These are phyloP conservation scores for Allophyes oxyacanthae DNA, from an alignment of 2,888 invertebrate species.

Conservation along the genomic window DNA sequence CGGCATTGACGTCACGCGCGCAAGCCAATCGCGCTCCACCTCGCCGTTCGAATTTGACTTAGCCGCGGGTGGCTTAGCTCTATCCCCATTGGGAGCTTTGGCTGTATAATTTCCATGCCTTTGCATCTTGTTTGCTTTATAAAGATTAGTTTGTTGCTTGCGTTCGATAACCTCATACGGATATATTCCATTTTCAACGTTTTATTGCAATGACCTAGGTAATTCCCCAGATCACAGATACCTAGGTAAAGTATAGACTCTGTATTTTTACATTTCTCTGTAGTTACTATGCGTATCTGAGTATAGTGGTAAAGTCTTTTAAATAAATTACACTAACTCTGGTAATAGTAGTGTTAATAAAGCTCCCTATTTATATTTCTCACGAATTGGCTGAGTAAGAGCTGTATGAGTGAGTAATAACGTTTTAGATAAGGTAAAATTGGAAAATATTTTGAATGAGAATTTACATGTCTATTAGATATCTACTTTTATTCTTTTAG, in stretches of 20 bases:
- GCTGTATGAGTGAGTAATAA: neutral
- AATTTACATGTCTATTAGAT: too few species aligned
- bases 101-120: constrained; percentile 61
- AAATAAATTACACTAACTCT: constrained; percentile 30
- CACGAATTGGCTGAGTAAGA: constrained; percentile 19
- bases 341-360: constrained; percentile 17
- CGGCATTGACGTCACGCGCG: constrained; percentile 87
- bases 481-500: too few species aligned
- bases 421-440: neutral
- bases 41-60: constrained; percentile 74
- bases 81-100: constrained; percentile 72
- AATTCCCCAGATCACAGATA: constrained; percentile 7
- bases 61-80: constrained; percentile 73
- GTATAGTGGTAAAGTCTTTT: constrained; percentile 23
- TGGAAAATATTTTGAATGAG: too few species aligned
- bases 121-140: constrained; percentile 63
- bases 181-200: neutral
- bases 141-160: constrained; percentile 57
- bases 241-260: too few species aligned
- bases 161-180: constrained; percentile 51
- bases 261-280: constrained; percentile 20
- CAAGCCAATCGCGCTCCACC: constrained; percentile 78
- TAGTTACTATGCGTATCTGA: constrained; percentile 15
- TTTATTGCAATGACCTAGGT: neutral
- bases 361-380: constrained; percentile 28